Percentiles rank a stretch among this genome's conserved stretches.
These are phyloP conservation scores for Masnerella sp. DNA, from an alignment of 2,888 invertebrate genomes.

Conservation along the genomic window DNA sequence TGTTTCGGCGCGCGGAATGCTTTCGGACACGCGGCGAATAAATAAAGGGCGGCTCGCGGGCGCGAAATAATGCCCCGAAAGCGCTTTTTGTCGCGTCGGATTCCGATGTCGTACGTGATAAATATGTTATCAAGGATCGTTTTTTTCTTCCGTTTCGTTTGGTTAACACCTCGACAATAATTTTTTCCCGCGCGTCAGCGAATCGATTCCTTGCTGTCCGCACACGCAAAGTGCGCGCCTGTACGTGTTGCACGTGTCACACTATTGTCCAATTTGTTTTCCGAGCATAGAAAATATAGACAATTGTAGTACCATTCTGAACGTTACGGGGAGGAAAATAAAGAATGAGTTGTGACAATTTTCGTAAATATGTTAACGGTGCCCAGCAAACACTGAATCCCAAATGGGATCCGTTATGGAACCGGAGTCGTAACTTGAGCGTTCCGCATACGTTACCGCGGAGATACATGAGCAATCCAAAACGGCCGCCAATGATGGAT, in stretches of 20 bases:
- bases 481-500: no score
- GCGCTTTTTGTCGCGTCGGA: conserved; percentile 27
- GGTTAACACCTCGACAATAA: conserved; percentile 29
- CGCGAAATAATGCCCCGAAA: conserved; percentile 41
- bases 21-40: conserved; percentile 28
- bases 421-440: no score
- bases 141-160: conserved; percentile 26
- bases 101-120: conserved; percentile 41
- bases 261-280: background rate
- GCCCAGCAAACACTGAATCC: no score
- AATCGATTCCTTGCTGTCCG: conserved; percentile 31
- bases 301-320: no score
- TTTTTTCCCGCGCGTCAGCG: conserved; percentile 28
- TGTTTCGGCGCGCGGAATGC: conserved; percentile 32
- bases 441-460: no score
- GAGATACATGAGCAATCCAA: no score
- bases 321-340: no score
- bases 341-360: no score
- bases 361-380: no score
- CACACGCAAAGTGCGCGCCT: conserved; percentile 1
- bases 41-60: conserved; percentile 38
- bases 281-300: no score
- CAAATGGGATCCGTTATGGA: no score
- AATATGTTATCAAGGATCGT: conserved; percentile 35
- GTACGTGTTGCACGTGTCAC: background rate